These are phyloP conservation scores for Engraulis encrasicolus DNA, from an alignment of 2,113 vertebrate species.

Conservation along the genomic window DNA sequence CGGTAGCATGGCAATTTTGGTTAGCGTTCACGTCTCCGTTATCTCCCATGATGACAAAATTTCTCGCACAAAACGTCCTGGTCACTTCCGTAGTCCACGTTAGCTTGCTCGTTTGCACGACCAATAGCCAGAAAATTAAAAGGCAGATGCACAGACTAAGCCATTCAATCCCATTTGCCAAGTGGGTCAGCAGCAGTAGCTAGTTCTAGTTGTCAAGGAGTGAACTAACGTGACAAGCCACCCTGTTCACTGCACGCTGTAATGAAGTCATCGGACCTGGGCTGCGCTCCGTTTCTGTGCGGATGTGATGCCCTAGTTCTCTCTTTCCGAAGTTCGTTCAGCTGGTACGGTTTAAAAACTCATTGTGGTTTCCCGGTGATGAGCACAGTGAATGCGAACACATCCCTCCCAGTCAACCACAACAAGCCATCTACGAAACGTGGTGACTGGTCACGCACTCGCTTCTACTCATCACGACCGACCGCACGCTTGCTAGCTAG, in stretches of 20 bases:
- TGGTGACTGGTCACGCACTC: not conserved
- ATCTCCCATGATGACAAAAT: constrained; percentile 67
- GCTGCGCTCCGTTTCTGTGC: not conserved
- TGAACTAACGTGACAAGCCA: constrained; percentile 1
- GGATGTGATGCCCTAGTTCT: not conserved
- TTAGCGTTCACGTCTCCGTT: constrained; percentile 81
- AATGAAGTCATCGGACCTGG: constrained; percentile 12
- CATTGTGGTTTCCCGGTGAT: not conserved
- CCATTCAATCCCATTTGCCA: constrained; percentile 19
- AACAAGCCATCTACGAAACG: not conserved
- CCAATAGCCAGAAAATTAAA: not conserved
- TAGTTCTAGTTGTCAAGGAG: not conserved
- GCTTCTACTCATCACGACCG: too few species aligned
- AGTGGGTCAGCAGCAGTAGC: not conserved
- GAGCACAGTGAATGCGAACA: not conserved
- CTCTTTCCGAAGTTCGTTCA: not conserved
- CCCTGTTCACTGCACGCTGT: not conserved
- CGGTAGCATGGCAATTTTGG: constrained; percentile 69
- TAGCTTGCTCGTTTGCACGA: not conserved
- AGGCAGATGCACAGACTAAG: constrained; percentile 8
- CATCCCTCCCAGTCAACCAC: not conserved
- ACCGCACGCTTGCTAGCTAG: not conserved
- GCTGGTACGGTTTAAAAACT: not conserved
- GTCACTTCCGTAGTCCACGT: not conserved
- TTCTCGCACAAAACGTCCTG: not conserved